Base-by-base conservation (phyloP, 2,113 vertebrate genomes). In the Mugil cephalus region DNA sequence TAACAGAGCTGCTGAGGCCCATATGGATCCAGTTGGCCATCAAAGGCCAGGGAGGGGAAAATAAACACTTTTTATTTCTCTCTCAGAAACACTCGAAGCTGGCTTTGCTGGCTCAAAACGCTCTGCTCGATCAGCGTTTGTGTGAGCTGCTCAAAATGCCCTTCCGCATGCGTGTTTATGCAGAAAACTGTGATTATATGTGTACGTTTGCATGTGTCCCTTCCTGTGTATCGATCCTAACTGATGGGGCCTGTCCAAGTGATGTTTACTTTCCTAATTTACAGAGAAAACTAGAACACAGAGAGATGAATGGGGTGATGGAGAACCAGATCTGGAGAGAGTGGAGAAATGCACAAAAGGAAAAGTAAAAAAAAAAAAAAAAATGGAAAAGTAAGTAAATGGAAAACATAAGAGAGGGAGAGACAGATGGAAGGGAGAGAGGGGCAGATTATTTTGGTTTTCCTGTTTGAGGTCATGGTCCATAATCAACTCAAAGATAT, bases 11-110 rank as follows among this genome's bases (percentile, higher is more conserved):
- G 59, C 66, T 4, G 45, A 73, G 75, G 38, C 46, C 61, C 82
- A 89, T 79, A 75, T 90, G 88, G 84, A 86, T 86, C 69, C 82
- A 81, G 86, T 88, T 86, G 82, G 65, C 75, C 76, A 74, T 87
- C 87, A 88, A 88, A 91, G 87, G 51, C 54, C 72, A 45, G 40
- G 67, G 56, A 79, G 54, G 76, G 74, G 68, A 88, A 86, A 87
- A 87, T 87, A 88, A 90, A 89, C 82, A 84, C 39, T 35, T 77
- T 83, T 91, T 82, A 77, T 87, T 87, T 74, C 66, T 73, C 42
- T 53, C 24, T 75, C 62, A 45, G 56, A 75, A 47, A 56, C 36
- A 21, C 77, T 84, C 64, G 7, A 21, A 4, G 39, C 61, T 66
- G 63, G 42, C 42, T 54, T 72, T 17, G 11, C 71, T 51, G 71